Base-by-base conservation (phyloP, 2,888 invertebrate genomes). In the Diadegma fenestrale region DNA sequence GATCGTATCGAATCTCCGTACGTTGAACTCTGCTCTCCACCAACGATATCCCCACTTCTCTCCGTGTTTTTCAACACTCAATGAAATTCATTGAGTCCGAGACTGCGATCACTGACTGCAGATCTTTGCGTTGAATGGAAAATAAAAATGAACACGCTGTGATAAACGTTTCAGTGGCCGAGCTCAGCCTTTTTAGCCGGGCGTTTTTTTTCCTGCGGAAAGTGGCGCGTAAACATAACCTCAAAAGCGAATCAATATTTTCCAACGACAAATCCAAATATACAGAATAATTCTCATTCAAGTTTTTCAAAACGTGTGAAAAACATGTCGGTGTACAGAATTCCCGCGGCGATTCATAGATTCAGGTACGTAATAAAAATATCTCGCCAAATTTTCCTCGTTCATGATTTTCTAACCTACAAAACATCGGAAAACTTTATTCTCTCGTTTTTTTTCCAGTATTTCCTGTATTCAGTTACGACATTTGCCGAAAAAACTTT, bases 271-370 rank as follows among this genome's bases (percentile, higher is more conserved):
- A 17, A 68, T 78, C 33, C n/a, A 4, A n/a, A 37, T 63, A 33
- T 26, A n/a, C 12, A 22, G 12, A 6, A 73, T 45, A 75, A 69
- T 69, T 19, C 45, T 33, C 3, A 33, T 10, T 14, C 10, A 14
- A 14, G 26, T 7, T 19, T 30, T 37, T 5, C 37, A 37, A 37
- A 37, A 37, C n/a, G 22, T 54, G 19, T 71, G 68, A 86, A 69
- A 33, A 72, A 19, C 19, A 91, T 91, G 91, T 86, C 87, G 51
- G 54, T 87, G 71, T 87, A 82, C 48, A 89, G 84, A 76, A 88
- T 90, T 77, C 72, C 88, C 8, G 66, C 80, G n/a, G 76, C 69
- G 78, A 85, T 76, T 80, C 82, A 81, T 72, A 79, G 69, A 37
- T 69, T 86, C 43, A 85, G 88, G 87, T 88, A 48, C 43, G 12